Evolutionary conservation across 2,113 vertebrate genomes (phyloP).

Genomic region (Regulus satrapa): DNA sequence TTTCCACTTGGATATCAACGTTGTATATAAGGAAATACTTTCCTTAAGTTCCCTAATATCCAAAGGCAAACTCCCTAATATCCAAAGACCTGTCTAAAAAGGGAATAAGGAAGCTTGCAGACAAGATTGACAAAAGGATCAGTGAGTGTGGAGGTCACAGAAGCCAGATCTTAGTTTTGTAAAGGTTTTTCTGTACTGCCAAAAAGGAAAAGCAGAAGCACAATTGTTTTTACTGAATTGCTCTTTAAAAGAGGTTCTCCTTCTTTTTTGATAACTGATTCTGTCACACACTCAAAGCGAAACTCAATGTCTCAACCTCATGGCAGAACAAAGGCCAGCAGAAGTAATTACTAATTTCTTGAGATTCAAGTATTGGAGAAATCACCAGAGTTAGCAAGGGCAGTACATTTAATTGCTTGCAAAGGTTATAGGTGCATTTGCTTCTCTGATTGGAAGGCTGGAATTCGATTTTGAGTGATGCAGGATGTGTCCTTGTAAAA

Average conservation of each 20-base stretch:
- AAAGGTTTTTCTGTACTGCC: neutral
- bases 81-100: neutral
- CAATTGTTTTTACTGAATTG: neutral
- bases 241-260: neutral
- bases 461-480: neutral
- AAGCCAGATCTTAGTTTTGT: neutral
- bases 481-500: neutral
- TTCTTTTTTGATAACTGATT: neutral
- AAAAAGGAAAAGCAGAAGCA: neutral
- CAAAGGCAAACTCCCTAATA: neutral
- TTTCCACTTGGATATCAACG: neutral
- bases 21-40: neutral
- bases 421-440: neutral
- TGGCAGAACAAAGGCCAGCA: constrained; percentile 10
- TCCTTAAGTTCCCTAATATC: neutral
- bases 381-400: neutral
- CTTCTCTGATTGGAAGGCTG: neutral
- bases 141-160: neutral
- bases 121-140: neutral
- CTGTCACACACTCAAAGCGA: neutral
- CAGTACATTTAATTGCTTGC: constrained; percentile 22
- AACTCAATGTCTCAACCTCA: neutral
- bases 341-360: constrained; percentile 41
- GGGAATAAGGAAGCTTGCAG: neutral
- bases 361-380: neutral